These are phyloP conservation scores for Dallia pectoralis DNA, from an alignment of 2,797 vertebrate species.

Conservation along the genomic window DNA sequence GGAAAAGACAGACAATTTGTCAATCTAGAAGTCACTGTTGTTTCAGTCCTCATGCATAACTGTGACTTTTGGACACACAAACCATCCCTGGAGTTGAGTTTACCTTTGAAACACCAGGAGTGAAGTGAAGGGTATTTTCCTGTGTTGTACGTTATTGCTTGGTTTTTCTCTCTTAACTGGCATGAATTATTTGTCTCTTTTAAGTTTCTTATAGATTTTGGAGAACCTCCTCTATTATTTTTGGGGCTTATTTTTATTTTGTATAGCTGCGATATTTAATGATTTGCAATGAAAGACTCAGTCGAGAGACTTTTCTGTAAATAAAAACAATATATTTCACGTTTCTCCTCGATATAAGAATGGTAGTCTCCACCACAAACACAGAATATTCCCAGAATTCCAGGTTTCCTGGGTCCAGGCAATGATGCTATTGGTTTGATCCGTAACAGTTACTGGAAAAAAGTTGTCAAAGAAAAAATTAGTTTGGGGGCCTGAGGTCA, in stretches of 20 bases:
- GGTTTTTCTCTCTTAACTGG: not conserved
- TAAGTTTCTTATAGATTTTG: not conserved
- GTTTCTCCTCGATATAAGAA: not conserved
- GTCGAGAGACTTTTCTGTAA: not conserved
- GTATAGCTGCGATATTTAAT: not conserved
- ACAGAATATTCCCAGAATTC: not conserved
- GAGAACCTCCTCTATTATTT: not conserved
- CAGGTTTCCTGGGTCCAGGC: not conserved
- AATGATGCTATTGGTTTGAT: not conserved
- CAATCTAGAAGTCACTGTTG: constrained; percentile 7
- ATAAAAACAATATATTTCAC: not conserved
- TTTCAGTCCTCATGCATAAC: not conserved
- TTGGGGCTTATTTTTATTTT: not conserved
- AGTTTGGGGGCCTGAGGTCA: not conserved
- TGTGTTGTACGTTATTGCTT: not conserved
- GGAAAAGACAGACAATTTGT: constrained; percentile 16
- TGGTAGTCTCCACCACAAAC: not conserved
- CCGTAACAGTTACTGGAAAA: not conserved
- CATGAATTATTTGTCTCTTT: not conserved
- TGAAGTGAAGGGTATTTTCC: too few relatives aligned
- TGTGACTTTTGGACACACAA: not conserved
- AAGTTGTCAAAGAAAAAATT: not conserved
- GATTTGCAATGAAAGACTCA: not conserved
- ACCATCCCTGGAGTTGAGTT: not conserved
- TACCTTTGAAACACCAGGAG: too few relatives aligned